phyloP scores from a whole-genome alignment of 2,113 vertebrate genomes.

The Coturnix japonica region DNA sequence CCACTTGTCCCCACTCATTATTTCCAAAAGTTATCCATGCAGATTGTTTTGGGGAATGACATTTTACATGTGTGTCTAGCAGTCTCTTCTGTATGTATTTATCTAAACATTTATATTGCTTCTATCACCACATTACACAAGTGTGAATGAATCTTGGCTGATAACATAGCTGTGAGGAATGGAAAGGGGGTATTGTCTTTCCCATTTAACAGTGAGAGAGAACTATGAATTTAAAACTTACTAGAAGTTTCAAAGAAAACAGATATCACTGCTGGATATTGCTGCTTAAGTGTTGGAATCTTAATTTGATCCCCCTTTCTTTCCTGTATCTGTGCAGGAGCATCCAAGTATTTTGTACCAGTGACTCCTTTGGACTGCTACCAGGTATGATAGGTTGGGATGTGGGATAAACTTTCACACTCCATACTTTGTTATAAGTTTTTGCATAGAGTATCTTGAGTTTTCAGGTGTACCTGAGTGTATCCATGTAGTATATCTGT shows the following conservation, averaged over 20 bases:
- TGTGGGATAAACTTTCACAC: background rate
- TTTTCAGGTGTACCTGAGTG: background rate
- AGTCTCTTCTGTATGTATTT: background rate
- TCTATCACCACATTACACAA: constrained; percentile 1
- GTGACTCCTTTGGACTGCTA: background rate
- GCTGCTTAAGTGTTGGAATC: background rate
- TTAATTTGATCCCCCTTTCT: background rate
- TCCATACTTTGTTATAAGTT: background rate
- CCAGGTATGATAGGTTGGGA: background rate
- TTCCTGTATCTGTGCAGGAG: background rate
- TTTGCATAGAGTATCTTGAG: background rate
- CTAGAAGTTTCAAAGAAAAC: constrained; percentile 4
- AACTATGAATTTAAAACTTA: constrained; percentile 1
- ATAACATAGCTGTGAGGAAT: background rate
- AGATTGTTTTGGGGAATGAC: constrained; percentile 2
- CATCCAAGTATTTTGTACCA: background rate
- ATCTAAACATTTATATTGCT: constrained; percentile 51
- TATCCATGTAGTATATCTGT: background rate
- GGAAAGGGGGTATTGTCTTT: background rate
- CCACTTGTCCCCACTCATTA: constrained; percentile 20
- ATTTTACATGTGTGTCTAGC: background rate
- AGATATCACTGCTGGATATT: background rate
- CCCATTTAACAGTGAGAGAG: background rate
- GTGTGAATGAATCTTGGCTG: constrained; percentile 45
- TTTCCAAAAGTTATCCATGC: background rate